Evolutionary conservation across 1,140 invertebrate species (phyloP).

Genomic region (Penaeus vannamei): DNA sequence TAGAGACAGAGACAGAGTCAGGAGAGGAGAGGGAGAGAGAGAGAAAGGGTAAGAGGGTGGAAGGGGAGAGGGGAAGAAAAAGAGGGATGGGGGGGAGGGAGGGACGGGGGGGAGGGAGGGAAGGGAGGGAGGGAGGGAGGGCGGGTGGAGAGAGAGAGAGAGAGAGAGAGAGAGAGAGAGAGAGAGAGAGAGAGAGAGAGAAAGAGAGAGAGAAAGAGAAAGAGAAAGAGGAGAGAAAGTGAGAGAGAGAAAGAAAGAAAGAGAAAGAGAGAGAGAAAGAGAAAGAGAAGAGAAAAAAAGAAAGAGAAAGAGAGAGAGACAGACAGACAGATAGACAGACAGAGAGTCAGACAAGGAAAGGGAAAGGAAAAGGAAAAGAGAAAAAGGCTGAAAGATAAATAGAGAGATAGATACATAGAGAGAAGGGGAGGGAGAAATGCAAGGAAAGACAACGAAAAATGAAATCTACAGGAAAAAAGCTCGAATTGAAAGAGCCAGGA

Average conservation of each 20-base stretch:
- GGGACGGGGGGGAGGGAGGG: background rate
- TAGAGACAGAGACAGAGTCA: background rate
- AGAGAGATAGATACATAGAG: too few species aligned
- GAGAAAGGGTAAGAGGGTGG: background rate
- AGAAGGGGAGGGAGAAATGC: too few species aligned
- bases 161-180: conserved; percentile 51
- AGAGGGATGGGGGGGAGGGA: background rate
- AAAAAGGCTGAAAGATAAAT: too few species aligned
- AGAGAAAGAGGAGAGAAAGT: conserved; percentile 8
- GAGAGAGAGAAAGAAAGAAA: conserved; percentile 39
- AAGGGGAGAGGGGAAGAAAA: background rate
- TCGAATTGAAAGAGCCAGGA: background rate
- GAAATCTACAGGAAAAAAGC: background rate
- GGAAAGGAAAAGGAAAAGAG: too few species aligned
- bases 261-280: background rate
- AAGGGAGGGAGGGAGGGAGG: conserved; percentile 26
- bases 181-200: conserved; percentile 19
- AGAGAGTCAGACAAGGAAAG: too few species aligned
- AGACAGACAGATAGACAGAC: too few species aligned
- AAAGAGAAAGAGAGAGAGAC: too few species aligned
- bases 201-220: too few species aligned
- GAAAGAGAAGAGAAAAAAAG: too few species aligned
- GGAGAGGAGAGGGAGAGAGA: background rate
- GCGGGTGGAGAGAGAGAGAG: conserved; percentile 39
- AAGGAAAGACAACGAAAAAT: background rate